These are phyloP conservation scores for Poeciliopsis infans DNA, from an alignment of 2,797 vertebrate genomes.

Conservation along the genomic window DNA sequence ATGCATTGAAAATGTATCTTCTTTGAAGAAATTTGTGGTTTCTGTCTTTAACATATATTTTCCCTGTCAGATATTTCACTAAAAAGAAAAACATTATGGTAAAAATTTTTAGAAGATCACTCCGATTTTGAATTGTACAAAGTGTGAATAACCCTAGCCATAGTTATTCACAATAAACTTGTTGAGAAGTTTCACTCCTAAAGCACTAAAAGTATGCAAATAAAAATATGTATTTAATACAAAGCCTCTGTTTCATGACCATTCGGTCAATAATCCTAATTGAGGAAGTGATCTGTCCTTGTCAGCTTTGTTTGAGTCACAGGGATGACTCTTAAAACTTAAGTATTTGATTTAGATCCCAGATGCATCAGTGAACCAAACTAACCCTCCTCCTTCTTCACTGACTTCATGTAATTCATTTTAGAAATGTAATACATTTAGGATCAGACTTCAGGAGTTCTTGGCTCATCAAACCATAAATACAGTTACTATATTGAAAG, in stretches of 20 bases:
- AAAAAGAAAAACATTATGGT: background rate
- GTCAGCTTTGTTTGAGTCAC: conserved; percentile 13
- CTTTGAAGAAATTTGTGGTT: background rate
- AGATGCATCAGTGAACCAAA: conserved; percentile 43
- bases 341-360: conserved; percentile 24
- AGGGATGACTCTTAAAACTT: conserved; percentile 22
- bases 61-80: background rate
- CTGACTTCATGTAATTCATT: conserved; percentile 49
- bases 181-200: background rate
- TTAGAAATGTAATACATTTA: conserved; percentile 47
- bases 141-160: background rate
- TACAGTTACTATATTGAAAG: conserved; percentile 41
- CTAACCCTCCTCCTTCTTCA: conserved; percentile 39
- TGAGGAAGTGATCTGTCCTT: conserved; percentile 33
- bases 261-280: conserved; percentile 37
- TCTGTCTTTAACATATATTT: background rate
- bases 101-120: background rate
- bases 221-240: conserved; percentile 12
- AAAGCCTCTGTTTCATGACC: background rate
- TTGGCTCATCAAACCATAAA: conserved; percentile 43
- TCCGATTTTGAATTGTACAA: background rate
- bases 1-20: too few species aligned
- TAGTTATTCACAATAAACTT: background rate
- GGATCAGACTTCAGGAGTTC: conserved; percentile 30
- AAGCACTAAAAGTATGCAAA: background rate